Evolutionary conservation across 53 echinoderm and acorn worm species (phyloP).

Genomic region (Glandiceps talaboti): DNA sequence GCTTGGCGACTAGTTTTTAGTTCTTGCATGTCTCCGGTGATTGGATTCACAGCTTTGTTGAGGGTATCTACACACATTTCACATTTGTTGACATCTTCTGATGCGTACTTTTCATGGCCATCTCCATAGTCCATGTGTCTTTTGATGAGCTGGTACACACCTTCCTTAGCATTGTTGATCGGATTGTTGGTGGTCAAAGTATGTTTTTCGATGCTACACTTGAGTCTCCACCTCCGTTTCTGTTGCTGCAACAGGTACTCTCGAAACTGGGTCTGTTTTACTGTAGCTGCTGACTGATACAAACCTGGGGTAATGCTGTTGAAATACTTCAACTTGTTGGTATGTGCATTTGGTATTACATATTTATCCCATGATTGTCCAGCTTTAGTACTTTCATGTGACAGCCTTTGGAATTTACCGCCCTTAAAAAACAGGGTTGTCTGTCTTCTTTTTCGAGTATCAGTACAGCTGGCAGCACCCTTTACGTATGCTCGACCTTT

Average conservation of each 20-base stretch:
- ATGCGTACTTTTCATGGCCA: background rate
- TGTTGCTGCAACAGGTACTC: background rate
- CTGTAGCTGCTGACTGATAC: background rate
- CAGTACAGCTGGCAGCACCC: background rate
- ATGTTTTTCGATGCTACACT: background rate
- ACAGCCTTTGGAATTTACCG: background rate
- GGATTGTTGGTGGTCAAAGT: background rate
- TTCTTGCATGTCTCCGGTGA: background rate
- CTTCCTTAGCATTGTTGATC: background rate
- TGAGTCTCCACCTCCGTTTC: background rate
- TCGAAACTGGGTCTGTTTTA: background rate
- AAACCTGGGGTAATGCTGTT: background rate
- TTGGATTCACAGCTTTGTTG: background rate
- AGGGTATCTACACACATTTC: background rate
- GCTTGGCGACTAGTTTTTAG: background rate
- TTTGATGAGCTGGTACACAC: background rate
- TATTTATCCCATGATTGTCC: background rate
- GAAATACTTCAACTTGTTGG: background rate
- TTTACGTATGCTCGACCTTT: background rate
- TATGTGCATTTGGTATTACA: background rate
- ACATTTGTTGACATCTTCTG: background rate
- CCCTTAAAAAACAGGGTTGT: background rate
- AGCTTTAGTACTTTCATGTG: background rate
- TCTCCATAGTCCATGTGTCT: background rate
- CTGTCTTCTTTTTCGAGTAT: background rate